phyloP scores from a whole-genome alignment of 2,888 invertebrate species.

The Luperina testacea region DNA sequence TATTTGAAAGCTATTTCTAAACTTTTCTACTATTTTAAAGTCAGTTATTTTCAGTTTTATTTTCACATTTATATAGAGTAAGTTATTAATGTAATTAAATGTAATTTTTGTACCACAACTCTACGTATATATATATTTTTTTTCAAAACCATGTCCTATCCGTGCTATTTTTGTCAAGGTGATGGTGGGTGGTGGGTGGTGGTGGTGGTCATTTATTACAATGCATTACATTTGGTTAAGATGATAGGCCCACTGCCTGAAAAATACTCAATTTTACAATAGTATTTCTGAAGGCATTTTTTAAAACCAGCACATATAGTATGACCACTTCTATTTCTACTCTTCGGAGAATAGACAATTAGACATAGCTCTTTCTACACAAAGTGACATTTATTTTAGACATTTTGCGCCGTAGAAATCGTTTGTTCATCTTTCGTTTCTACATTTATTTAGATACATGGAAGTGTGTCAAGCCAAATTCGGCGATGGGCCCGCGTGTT shows the following conservation, averaged over 20 bases:
- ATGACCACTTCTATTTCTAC: neutral
- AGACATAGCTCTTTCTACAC: neutral
- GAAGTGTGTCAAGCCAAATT: neutral
- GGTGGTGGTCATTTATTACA: neutral
- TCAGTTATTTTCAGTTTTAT: neutral
- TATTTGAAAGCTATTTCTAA: constrained; percentile 1
- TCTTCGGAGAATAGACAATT: neutral
- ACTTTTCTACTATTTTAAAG: neutral
- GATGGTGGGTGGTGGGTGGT: no score
- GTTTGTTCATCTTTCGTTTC: neutral
- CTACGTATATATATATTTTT: neutral
- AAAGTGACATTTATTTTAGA: neutral
- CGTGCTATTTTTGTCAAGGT: neutral
- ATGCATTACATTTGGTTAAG: neutral
- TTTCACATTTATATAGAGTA: neutral
- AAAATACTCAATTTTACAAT: neutral
- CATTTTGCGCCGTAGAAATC: neutral
- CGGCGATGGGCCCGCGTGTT: neutral
- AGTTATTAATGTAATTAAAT: constrained; percentile 5
- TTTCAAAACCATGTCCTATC: neutral
- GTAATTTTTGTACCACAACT: constrained; percentile 20
- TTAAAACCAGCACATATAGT: neutral
- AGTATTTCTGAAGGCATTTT: neutral
- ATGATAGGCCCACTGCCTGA: no score
- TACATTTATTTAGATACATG: neutral